Percentiles rank a stretch among this genome's conserved stretches.
Evolutionary conservation across 30 jellyfish, hydroid and myxozoan species (phyloP).

Genomic region (Hydra vulgaris): DNA sequence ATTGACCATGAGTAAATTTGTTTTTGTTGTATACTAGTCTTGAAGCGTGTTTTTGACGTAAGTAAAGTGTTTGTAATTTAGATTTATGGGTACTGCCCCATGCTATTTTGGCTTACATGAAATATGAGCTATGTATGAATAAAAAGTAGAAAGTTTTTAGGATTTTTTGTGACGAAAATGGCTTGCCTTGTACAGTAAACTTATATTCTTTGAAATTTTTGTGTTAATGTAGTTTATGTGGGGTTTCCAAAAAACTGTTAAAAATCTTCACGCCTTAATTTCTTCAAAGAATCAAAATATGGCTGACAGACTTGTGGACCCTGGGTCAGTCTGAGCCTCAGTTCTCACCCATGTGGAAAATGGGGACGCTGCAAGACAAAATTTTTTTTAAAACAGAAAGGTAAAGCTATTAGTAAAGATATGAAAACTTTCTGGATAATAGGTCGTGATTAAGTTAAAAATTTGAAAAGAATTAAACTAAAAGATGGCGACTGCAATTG

Average conservation of each 20-base stretch:
- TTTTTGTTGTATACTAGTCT: no score
- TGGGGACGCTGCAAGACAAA: background rate
- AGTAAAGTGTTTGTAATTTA: no score
- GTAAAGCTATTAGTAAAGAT: background rate
- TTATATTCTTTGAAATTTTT: no score
- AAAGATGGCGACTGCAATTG: background rate
- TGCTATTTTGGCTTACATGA: no score
- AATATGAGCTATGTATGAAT: no score
- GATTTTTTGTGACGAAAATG: no score
- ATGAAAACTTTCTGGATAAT: background rate
- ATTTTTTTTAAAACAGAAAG: background rate
- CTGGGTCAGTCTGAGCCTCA: background rate
- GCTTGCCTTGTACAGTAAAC: no score
- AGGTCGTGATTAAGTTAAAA: background rate
- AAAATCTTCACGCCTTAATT: background rate
- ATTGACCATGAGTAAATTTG: no score
- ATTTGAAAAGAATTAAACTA: background rate
- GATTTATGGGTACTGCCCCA: no score
- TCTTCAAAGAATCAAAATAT: background rate
- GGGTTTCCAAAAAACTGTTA: background rate
- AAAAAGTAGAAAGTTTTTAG: no score
- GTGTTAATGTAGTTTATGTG: no score
- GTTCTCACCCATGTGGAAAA: background rate
- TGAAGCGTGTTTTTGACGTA: no score
- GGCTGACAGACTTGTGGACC: background rate